A percentile compares a stretch with the other conserved stretches of the same genome.
These are phyloP conservation scores for Botia almorhae DNA, from an alignment of 2,797 vertebrate genomes.

Conservation along the genomic window DNA sequence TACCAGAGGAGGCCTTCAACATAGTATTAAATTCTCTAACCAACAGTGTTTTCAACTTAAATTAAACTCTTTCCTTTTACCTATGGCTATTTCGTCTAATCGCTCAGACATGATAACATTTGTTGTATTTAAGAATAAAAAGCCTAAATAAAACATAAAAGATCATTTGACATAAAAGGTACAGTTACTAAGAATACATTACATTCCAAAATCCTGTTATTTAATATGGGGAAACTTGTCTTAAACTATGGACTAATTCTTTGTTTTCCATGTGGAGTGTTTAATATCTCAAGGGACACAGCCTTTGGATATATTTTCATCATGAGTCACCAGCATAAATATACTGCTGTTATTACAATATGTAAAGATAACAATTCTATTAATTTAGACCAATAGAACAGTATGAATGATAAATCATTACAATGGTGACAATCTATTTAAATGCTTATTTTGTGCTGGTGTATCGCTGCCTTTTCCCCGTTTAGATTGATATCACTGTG, in stretches of 20 bases:
- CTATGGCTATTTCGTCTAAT: neutral
- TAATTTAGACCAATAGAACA: slow-evolving; percentile 18
- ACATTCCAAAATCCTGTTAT: neutral
- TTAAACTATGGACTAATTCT: slow-evolving; percentile 5
- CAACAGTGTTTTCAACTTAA: slow-evolving; percentile 60
- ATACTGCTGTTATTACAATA: slow-evolving; percentile 23
- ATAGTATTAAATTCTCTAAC: slow-evolving; percentile 55
- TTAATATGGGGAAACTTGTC: neutral
- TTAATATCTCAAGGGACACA: neutral
- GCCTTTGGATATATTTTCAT: slow-evolving; percentile 5
- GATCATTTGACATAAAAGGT: neutral
- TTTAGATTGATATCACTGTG: slow-evolving; percentile 60
- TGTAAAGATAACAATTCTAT: slow-evolving; percentile 5
- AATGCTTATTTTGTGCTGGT: slow-evolving; percentile 27
- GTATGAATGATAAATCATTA: slow-evolving; percentile 48
- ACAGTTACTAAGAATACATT: neutral
- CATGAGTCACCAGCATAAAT: slow-evolving; percentile 21
- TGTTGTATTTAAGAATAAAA: no score
- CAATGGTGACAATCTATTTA: slow-evolving; percentile 56
- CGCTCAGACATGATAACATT: no score
- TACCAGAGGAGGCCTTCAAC: neutral
- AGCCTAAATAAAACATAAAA: no score
- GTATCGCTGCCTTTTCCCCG: slow-evolving; percentile 67
- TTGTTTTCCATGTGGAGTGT: neutral
- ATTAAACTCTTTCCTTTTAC: slow-evolving; percentile 14